Evolutionary conservation across 1,140 invertebrate genomes (phyloP).

Genomic region (Megathymus violae): DNA sequence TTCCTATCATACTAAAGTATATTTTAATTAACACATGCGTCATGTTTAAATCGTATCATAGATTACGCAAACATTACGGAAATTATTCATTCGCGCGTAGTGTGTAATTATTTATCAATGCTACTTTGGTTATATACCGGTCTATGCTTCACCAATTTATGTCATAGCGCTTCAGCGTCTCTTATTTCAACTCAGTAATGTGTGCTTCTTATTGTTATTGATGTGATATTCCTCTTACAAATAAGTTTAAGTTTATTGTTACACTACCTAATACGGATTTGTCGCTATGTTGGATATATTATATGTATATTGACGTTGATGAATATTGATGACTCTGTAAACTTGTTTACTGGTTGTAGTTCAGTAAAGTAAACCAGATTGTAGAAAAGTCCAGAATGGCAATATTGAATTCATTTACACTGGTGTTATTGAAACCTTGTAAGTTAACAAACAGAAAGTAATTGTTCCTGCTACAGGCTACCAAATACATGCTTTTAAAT

Average conservation of each 20-base stretch:
- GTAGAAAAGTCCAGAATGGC: conserved; percentile 6
- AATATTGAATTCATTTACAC: conserved; percentile 10
- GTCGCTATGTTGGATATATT: conserved; percentile 22
- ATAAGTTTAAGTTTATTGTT: conserved; percentile 7
- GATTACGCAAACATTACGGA: conserved; percentile 10
- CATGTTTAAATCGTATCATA: neutral
- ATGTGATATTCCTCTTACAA: neutral
- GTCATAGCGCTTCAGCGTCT: conserved; percentile 7
- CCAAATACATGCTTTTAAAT: conserved; percentile 10
- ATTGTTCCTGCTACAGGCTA: conserved; percentile 22
- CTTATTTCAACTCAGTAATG: conserved; percentile 18
- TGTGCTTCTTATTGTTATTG: neutral
- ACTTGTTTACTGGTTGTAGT: conserved; percentile 30
- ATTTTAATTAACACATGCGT: neutral
- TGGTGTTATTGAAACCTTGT: conserved; percentile 31
- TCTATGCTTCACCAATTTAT: neutral
- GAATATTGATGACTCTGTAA: conserved; percentile 39
- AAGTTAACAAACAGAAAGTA: conserved; percentile 32
- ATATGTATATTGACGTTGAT: conserved; percentile 25
- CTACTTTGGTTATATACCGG: conserved; percentile 6
- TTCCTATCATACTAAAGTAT: conserved; percentile 1
- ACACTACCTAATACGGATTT: conserved; percentile 2
- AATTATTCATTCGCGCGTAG: conserved; percentile 16
- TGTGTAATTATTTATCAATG: conserved; percentile 20
- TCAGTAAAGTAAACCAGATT: neutral